These are phyloP conservation scores for Carapus acus DNA, from an alignment of 2,797 vertebrate species.

Conservation along the genomic window DNA sequence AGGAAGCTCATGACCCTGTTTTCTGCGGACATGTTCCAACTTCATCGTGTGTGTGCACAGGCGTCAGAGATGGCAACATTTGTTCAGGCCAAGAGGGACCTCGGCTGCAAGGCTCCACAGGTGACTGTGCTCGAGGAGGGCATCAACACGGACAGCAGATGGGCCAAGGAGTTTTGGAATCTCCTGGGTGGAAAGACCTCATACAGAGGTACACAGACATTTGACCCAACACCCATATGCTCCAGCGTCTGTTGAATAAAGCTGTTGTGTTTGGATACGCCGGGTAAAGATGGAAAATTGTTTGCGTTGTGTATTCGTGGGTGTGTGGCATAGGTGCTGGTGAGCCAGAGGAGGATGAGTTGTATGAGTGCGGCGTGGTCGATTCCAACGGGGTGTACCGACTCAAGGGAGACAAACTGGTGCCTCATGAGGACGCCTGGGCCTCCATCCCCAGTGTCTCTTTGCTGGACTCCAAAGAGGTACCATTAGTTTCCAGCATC, in stretches of 20 bases:
- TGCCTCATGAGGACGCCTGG: constrained; percentile 76
- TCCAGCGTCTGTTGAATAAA: no score
- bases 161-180: constrained; percentile 78
- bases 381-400: constrained; percentile 75
- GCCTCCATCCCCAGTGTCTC: constrained; percentile 75
- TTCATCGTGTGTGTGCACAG: constrained; percentile 46
- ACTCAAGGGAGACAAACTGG: constrained; percentile 74
- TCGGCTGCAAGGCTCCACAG: constrained; percentile 76
- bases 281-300: no score
- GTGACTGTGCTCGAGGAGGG: constrained; percentile 77
- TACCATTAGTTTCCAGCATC: no score
- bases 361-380: constrained; percentile 73
- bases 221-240: no score
- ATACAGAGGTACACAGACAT: constrained; percentile 68
- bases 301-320: constrained; percentile 13
- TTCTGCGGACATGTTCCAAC: not conserved
- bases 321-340: constrained; percentile 65
- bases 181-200: constrained; percentile 72
- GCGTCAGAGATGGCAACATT: constrained; percentile 76
- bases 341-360: constrained; percentile 77
- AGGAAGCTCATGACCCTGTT: not conserved
- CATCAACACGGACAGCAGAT: constrained; percentile 72
- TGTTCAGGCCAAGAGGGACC: constrained; percentile 77
- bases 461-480: constrained; percentile 76
- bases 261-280: no score